Percentiles rank a stretch among this genome's conserved stretches.
Conservation (phyloP, 2,888 invertebrate species). For the Trachelus iudaicus region DNA sequence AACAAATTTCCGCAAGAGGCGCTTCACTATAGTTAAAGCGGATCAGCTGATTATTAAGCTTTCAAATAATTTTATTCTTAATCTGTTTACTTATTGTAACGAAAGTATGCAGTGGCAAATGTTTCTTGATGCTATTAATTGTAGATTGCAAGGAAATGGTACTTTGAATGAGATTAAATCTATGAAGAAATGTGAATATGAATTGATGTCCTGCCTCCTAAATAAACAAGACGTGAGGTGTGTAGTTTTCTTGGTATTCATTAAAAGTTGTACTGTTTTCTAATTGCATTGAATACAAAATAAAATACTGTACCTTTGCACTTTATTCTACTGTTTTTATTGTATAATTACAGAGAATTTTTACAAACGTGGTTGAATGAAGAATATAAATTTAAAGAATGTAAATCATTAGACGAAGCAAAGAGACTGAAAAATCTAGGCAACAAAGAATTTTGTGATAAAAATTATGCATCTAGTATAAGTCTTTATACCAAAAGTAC, state of each 20-base stretch:
- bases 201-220: slow-evolving; percentile 41
- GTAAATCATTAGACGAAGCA: slow-evolving; percentile 57
- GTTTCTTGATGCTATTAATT: slow-evolving; percentile 31
- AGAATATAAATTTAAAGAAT: slow-evolving; percentile 48
- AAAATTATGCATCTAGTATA: slow-evolving; percentile 69
- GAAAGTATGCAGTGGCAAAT: slow-evolving; percentile 40
- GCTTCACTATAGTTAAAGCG: too few relatives aligned
- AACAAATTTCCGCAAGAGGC: too few relatives aligned
- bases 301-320: neutral
- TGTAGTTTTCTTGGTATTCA: slow-evolving; percentile 14
- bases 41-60: too few relatives aligned
- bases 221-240: slow-evolving; percentile 37
- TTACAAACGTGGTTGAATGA: slow-evolving; percentile 58
- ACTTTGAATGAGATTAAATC: slow-evolving; percentile 19
- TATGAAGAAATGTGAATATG: slow-evolving; percentile 36
- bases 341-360: slow-evolving; percentile 47
- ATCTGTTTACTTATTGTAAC: neutral
- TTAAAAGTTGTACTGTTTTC: neutral
- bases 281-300: neutral
- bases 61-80: too few relatives aligned
- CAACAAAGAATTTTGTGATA: slow-evolving; percentile 71
- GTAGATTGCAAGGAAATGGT: slow-evolving; percentile 14
- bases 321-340: neutral
- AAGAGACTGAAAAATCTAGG: slow-evolving; percentile 66
- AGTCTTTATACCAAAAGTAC: slow-evolving; percentile 74